Evolutionary conservation across 1,140 invertebrate genomes (phyloP).

Genomic region (Diploscapter pachys): DNA sequence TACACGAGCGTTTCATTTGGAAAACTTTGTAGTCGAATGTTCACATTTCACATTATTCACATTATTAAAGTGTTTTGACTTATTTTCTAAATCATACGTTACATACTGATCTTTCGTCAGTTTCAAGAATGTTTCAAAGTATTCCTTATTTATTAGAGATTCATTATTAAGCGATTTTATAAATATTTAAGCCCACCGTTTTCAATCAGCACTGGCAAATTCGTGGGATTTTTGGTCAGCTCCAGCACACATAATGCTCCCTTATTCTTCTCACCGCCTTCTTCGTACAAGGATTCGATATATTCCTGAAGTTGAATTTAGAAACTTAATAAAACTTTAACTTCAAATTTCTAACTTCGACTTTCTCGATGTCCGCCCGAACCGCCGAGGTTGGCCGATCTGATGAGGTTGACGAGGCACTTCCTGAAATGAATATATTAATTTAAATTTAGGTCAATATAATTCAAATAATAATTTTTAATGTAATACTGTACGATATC

Average conservation of each 20-base stretch:
- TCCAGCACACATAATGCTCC: constrained; percentile 85
- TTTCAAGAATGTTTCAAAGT: constrained; percentile 9
- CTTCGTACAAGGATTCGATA: constrained; percentile 93
- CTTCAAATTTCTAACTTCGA: neutral
- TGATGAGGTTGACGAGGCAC: constrained; percentile 2
- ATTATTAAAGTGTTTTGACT: too few relatives aligned
- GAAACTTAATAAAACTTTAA: neutral
- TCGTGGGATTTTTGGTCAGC: constrained; percentile 84
- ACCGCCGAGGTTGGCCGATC: neutral
- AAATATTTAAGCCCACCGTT: constrained; percentile 69
- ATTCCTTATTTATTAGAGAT: too few relatives aligned
- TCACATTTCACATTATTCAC: too few relatives aligned
- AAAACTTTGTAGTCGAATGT: too few relatives aligned
- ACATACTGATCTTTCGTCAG: constrained; percentile 5
- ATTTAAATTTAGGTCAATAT: too few relatives aligned
- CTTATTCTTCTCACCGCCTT: constrained; percentile 79
- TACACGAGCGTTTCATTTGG: too few relatives aligned
- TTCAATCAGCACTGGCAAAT: constrained; percentile 83
- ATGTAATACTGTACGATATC: too few relatives aligned
- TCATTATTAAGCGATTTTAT: too few relatives aligned
- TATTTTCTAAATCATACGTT: neutral
- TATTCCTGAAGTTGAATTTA: constrained; percentile 72
- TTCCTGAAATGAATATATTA: neutral
- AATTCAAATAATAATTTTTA: too few relatives aligned
- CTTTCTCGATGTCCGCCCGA: constrained; percentile 2